phyloP scores from a whole-genome alignment of 2,113 vertebrate species.

The Neogobius melanostomus region DNA sequence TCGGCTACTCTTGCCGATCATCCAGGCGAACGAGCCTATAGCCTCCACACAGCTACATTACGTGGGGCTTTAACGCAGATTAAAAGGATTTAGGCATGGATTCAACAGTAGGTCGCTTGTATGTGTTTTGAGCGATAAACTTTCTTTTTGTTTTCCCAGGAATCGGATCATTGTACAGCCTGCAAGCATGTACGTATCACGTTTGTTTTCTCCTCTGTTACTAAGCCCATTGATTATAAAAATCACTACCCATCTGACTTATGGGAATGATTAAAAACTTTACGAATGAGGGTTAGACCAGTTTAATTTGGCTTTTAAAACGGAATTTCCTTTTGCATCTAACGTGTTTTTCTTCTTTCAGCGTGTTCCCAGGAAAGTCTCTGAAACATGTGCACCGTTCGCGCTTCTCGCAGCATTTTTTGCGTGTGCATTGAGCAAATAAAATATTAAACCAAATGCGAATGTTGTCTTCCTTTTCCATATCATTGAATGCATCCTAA shows the following conservation, averaged over 20 bases:
- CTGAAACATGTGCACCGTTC: not conserved
- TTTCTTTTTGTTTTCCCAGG: not conserved
- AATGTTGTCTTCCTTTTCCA: too few species aligned
- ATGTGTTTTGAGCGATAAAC: not conserved
- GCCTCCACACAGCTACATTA: too few species aligned
- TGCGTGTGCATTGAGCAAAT: not conserved
- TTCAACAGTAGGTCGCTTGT: too few species aligned
- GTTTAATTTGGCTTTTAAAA: not conserved
- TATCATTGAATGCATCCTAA: too few species aligned
- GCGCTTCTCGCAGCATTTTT: not conserved
- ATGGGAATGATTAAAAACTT: constrained; percentile 61
- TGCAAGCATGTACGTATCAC: constrained; percentile 5
- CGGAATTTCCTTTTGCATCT: fast-evolving
- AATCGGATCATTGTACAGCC: not conserved
- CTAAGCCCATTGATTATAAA: constrained; percentile 74
- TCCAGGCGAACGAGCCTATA: too few species aligned
- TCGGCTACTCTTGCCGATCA: too few species aligned
- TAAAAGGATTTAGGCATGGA: too few species aligned
- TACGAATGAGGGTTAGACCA: constrained; percentile 63
- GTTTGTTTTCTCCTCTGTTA: not conserved
- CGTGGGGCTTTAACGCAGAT: too few species aligned
- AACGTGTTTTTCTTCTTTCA: not conserved
- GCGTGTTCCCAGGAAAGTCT: not conserved
- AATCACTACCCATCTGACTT: constrained; percentile 82
- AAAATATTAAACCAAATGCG: not conserved